Base-by-base conservation (phyloP, 1,140 invertebrate species). In the Solenopsis fugax region DNA sequence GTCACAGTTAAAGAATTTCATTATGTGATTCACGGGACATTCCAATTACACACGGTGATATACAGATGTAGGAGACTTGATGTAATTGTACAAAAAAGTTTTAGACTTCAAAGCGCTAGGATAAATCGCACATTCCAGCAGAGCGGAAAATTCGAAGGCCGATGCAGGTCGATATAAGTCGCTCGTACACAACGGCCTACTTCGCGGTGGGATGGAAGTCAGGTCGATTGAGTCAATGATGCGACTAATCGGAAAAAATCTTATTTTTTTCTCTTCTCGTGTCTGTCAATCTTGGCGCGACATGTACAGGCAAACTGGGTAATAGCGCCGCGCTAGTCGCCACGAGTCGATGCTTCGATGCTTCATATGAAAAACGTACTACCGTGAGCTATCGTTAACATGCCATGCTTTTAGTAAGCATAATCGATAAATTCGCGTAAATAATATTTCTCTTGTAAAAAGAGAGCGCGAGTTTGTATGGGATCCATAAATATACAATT, bases 61-160 rank as follows among this genome's bases (percentile, higher is more conserved):
- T 34, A 37, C 4, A 21, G 24, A n/a, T 56, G 34, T 56, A 78
- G 18, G 9, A 24, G 1, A 60, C 21, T 41, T 67, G 60, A 29
- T 62, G 56, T 56, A 65, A 76, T 41, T 60, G 50, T 18, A 45
- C 41, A 50, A 76, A 77, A 71, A 86, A 86, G 50, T 54, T 56
- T 56, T 37, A 62, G n/a, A 85, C 37, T 64, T 81, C 75, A 77
- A 90, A 89, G 80, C 56, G 77, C 10, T 52, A 52, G 29, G 69
- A 75, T 88, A 86, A 88, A 91, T 77, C 58, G 73, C 62, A 64
- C 73, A 87, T 90, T 91, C 58, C 77, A 69, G 60, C 86, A 72
- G 89, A 87, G 64, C 64, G 89, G 89, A 89, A 90, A 91, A 91
- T 89, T 90, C 87, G 84, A 91, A 90, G 85, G 87, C 80, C 77